Evolutionary conservation across 2,113 vertebrate species (phyloP), one percentile per base, ranked within the genome.

Genomic region (Varanus salvator): DNA sequence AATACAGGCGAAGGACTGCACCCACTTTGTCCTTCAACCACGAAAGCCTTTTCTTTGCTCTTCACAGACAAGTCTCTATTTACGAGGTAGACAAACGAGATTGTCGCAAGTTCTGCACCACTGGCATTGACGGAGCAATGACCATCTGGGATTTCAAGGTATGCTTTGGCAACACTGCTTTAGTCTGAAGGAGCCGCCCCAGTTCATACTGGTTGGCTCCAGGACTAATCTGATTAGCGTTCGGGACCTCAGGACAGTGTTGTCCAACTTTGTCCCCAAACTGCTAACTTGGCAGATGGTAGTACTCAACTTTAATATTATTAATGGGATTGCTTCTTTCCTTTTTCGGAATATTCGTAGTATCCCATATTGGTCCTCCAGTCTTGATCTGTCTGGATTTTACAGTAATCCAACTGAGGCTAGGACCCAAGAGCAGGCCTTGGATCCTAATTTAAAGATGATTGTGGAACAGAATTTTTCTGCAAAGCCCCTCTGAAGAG

Each of bases 121-220:
- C 99, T 5, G 99, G 99, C 96, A 99, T 99, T 4, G 99, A 99
- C 89, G 99, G 99, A 96, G 99, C 99, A 60, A 99, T 99, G 99
- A 99, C 98, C 94, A 99, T 99, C 97, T 99, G 99, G 99, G 99
- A 99, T 96, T 99, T 99, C 92, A 99, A 99, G 98, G 99, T 99
- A 94, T 1, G 87, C 86, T 92, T 84, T 78, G 17, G 29, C 71
- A 85, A 0, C 86, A 1, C 0, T 72, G 29, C 66, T 38, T 57
- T 44, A 0, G 66, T 50, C n/a, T 27, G 44, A 1, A 85, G 64
- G n/a, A 50, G 27, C 72, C 2, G 34, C 1, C 0, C 0, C 69
- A 23, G 0, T n/a, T 87, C 14, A 71, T 12, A 3, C 8, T 8
- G 25, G 75, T 86, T 54, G 84, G 80, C 83, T 84, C 52, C 86